Evolutionary conservation across 2,113 vertebrate genomes (phyloP).

Genomic region (Rhizomys pruinosus): DNA sequence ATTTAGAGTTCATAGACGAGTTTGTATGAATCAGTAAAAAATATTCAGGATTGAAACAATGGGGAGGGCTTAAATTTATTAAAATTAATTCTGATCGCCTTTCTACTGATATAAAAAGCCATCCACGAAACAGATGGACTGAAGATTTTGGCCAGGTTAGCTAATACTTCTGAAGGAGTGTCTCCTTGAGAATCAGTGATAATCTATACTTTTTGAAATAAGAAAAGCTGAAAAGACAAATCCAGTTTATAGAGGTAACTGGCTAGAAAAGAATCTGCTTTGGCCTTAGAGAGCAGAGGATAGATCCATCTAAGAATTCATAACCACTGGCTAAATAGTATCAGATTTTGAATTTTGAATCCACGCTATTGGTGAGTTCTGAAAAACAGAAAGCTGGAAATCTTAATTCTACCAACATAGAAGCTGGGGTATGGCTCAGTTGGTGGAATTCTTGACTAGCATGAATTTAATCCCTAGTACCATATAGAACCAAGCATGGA

Average conservation of each 20-base stretch:
- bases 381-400: not conserved
- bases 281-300: not conserved
- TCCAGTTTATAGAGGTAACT: not conserved
- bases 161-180: too few species aligned
- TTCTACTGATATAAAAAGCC: not conserved
- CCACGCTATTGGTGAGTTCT: not conserved
- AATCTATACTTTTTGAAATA: not conserved
- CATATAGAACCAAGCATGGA: not conserved
- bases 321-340: not conserved
- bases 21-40: not conserved
- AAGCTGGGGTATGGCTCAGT: not conserved
- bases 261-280: not conserved
- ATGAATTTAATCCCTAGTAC: not conserved
- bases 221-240: not conserved
- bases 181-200: too few species aligned
- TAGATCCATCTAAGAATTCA: not conserved
- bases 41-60: not conserved
- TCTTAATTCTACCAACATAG: not conserved
- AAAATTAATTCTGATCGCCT: not conserved
- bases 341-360: not conserved
- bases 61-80: not conserved
- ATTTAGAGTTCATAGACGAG: not conserved
- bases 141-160: not conserved
- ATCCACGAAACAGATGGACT: fast-evolving
- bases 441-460: too few species aligned